A percentile compares a stretch with the other conserved stretches of the same genome.
Conservation (phyloP, 2,888 invertebrate species). For the Drosophila anceps region DNA sequence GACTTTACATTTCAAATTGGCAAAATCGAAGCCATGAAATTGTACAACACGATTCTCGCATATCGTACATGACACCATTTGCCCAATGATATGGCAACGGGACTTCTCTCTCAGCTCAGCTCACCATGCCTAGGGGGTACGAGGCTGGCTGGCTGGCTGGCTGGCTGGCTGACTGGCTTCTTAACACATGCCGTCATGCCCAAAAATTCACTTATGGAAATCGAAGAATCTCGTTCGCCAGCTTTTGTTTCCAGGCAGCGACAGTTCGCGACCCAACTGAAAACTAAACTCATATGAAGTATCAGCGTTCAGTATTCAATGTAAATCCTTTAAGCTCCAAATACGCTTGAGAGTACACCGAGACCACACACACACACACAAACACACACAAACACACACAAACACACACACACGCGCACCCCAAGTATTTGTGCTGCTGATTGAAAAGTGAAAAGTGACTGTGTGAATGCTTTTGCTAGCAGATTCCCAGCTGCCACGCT, state of each 20-base stretch:
- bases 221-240: conserved; percentile 65
- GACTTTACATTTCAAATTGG: conserved; percentile 70
- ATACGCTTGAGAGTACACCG: conserved; percentile 65
- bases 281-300: conserved; percentile 80
- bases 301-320: conserved; percentile 81
- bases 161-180: too few relatives aligned
- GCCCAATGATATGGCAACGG: conserved; percentile 57
- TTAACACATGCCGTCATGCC: conserved; percentile 31
- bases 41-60: conserved; percentile 80
- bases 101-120: conserved; percentile 19
- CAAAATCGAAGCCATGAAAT: conserved; percentile 79
- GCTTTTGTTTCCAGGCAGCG: conserved; percentile 40
- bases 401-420: conserved; percentile 10
- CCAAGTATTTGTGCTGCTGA: conserved; percentile 55
- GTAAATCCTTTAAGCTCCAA: conserved; percentile 81
- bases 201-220: conserved; percentile 77
- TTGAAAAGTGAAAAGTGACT: conserved; percentile 61
- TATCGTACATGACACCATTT: conserved; percentile 80
- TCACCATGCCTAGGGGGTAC: neutral
- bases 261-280: conserved; percentile 53
- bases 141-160: neutral
- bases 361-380: conserved; percentile 15
- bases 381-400: too few relatives aligned
- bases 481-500: conserved; percentile 21
- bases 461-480: conserved; percentile 24